These are phyloP conservation scores for Variabilichromis moorii DNA, from an alignment of 2,113 vertebrate species.

Conservation along the genomic window DNA sequence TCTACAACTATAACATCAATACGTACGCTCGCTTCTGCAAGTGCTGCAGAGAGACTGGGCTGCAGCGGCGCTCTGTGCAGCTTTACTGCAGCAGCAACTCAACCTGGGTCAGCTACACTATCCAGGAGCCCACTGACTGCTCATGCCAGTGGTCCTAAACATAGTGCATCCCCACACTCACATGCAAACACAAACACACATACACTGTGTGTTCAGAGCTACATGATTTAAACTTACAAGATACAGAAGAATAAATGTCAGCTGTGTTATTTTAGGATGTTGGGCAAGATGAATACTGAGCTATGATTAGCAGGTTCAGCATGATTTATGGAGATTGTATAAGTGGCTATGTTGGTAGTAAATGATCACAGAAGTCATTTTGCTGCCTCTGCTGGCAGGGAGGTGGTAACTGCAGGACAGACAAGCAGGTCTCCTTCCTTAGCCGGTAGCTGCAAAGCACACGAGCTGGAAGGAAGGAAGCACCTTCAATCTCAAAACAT, in stretches of 20 bases:
- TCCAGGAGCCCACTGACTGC: constrained; percentile 97
- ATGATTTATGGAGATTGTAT: background rate
- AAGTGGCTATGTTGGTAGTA: background rate
- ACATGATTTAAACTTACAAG: background rate
- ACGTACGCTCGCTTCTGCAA: constrained; percentile 95
- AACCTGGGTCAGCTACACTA: constrained; percentile 90
- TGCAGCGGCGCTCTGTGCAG: constrained; percentile 87
- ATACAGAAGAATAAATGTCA: background rate
- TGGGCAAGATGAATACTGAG: background rate
- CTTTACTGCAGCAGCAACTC: constrained; percentile 90
- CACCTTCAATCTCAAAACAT: background rate
- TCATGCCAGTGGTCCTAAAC: constrained; percentile 94
- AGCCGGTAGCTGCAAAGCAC: background rate
- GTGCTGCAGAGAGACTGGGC: constrained; percentile 91
- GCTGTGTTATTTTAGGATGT: background rate
- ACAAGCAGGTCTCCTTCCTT: background rate
- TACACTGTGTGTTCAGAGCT: background rate
- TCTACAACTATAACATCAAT: constrained; percentile 99
- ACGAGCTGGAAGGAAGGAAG: background rate
- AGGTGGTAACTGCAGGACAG: constrained; percentile 1
- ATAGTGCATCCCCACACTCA: background rate
- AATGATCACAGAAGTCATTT: background rate
- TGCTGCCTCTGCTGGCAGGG: constrained; percentile 16
- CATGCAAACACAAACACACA: background rate
- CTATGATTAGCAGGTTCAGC: background rate